Evolutionary conservation across 2,888 invertebrate species (phyloP), one percentile per base, ranked within the genome.

Genomic region (Brachypterus glaber): DNA sequence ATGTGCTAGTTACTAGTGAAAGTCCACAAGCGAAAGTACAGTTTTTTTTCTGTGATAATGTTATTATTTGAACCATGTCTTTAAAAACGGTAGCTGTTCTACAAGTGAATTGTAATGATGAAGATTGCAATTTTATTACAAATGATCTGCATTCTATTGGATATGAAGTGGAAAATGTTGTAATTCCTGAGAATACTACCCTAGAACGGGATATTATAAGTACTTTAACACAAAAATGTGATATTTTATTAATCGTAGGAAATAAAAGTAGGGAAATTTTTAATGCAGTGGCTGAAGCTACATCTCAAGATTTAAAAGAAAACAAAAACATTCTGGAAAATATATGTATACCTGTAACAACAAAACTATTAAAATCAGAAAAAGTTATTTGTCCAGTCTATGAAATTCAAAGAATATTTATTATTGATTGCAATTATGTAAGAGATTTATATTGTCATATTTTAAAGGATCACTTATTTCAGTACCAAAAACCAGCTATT

Each of bases 161-260:
- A 24, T 45, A 44, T 31, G 27, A 42, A 4, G 36, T 49, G 15
- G 41, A 44, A 21, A 47, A 48, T 16, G 31, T 46, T 4, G 17
- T 48, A 9, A 21, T 46, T 18, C 32, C 39, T 4, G 48, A 52
- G 37, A 21, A 43, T 30, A 46, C 43, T 8, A 14, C 37, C 14
- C 17, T 51, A 21, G 36, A 38, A 5, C 12, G 30, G 12, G 46
- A 50, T 36, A 32, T 53, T 26, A 31, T n/a, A n/a, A n/a, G n/a
- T n/a, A n/a, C n/a, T n/a, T n/a, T n/a, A n/a, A n/a, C n/a, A n/a
- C n/a, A n/a, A n/a, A n/a, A n/a, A n/a, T n/a, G n/a, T n/a, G n/a
- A n/a, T n/a, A 46, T 58, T 2, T 33, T 61, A 7, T 37, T 57
- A 18, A 38, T 59, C 16, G 45, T 46, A 16, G 44, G 48, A 36